Evolutionary conservation across 2,797 vertebrate genomes (phyloP).

Genomic region (Microhierax caerulescens): DNA sequence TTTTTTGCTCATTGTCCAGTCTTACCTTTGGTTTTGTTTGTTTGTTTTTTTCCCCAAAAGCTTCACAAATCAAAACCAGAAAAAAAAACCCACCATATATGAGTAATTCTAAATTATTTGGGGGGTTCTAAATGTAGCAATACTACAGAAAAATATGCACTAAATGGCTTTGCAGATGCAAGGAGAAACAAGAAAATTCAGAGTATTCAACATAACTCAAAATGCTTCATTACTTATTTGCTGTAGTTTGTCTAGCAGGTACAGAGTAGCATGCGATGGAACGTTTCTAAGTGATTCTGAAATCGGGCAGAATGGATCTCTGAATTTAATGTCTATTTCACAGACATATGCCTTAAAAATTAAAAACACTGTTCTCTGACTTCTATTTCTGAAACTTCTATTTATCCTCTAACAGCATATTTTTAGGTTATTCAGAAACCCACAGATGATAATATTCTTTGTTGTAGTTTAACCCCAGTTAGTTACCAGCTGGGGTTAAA

Average conservation of each 20-base stretch:
- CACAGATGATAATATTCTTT: background rate
- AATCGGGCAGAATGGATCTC: background rate
- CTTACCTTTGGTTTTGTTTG: background rate
- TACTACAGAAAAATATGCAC: background rate
- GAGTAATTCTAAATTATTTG: background rate
- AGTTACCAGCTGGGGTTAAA: no score
- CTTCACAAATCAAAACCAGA: background rate
- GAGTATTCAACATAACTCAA: background rate
- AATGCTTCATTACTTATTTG: background rate
- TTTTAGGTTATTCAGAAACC: background rate
- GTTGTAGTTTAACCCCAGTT: no score
- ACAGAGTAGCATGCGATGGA: background rate
- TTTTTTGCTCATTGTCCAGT: background rate
- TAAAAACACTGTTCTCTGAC: background rate
- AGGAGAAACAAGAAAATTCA: background rate
- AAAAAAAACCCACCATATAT: background rate
- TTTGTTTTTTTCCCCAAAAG: background rate
- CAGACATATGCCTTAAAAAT: background rate
- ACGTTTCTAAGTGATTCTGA: background rate
- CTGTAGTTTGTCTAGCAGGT: background rate
- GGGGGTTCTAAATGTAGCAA: background rate
- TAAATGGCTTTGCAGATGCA: background rate
- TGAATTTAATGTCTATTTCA: background rate
- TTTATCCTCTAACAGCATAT: background rate
- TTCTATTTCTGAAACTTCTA: slow-evolving; percentile 21